These are phyloP conservation scores for Chrysogorgia sp. DNA, from an alignment of 92 coral and sea anemone genomes.

Conservation along the genomic window DNA sequence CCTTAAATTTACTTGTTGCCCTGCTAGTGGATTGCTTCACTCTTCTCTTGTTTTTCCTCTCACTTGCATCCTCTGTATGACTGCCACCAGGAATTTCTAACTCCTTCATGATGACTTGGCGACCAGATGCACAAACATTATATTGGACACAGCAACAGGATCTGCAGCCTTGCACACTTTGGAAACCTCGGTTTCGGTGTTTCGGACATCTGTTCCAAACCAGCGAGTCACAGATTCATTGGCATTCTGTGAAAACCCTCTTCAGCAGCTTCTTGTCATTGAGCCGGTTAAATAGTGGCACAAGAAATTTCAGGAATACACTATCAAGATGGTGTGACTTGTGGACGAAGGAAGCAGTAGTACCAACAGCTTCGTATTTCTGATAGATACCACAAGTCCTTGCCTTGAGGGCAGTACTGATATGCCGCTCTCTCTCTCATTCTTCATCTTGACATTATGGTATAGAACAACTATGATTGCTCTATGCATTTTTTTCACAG, in stretches of 20 bases:
- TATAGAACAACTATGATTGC: conserved; percentile 26
- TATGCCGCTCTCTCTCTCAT: conserved; percentile 41
- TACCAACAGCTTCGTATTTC: conserved; percentile 15
- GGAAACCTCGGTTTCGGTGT: background rate
- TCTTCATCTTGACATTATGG: conserved; percentile 31
- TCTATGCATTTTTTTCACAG: conserved; percentile 27
- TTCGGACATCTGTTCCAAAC: conserved; percentile 32
- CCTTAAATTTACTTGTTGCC: background rate
- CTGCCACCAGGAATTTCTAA: conserved; percentile 2
- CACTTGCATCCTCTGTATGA: conserved; percentile 12
- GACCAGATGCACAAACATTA: conserved; percentile 9
- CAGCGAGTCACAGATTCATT: conserved; percentile 42
- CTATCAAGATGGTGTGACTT: conserved; percentile 38
- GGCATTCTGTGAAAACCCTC: conserved; percentile 40
- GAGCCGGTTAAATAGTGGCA: conserved; percentile 35
- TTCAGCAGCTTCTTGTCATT: conserved; percentile 32
- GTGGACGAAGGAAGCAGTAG: conserved; percentile 22
- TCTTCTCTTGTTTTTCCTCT: background rate
- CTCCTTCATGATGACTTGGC: conserved; percentile 12
- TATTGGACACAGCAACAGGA: background rate
- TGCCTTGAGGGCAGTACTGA: conserved; percentile 47
- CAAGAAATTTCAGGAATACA: conserved; percentile 22
- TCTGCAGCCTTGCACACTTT: background rate
- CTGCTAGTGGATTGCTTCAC: conserved; percentile 11
- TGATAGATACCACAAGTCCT: conserved; percentile 34